Conservation (phyloP, 2,797 vertebrate species). For the Periparus ater region DNA sequence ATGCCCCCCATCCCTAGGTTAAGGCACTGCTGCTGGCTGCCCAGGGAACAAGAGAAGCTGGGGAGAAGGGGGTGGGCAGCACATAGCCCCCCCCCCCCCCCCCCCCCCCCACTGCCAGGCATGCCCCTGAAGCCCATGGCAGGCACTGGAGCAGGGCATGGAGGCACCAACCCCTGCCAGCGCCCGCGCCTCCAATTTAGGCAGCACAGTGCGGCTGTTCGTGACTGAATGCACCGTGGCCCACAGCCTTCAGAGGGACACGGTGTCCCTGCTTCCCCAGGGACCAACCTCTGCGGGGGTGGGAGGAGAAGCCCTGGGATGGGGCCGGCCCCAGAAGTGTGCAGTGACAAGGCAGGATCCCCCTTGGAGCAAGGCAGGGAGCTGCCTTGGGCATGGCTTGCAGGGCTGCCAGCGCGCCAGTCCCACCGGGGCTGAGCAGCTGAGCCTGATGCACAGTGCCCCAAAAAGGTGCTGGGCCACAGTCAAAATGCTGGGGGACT, state of each 20-base stretch:
- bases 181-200: background rate
- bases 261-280: background rate
- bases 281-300: background rate
- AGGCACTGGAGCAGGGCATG: background rate
- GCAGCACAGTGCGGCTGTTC: background rate
- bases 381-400: background rate
- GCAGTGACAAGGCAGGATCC: accelerated
- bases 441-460: background rate
- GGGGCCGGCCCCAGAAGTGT: background rate
- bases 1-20: background rate
- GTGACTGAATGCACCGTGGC: background rate
- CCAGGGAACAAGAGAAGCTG: background rate
- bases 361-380: background rate
- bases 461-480: background rate
- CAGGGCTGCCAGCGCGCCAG: accelerated
- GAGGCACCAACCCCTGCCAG: background rate
- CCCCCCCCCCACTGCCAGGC: background rate
- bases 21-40: background rate
- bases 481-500: background rate
- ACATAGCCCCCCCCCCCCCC: no score
- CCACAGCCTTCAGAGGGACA: background rate
- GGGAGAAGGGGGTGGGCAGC: no score
- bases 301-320: background rate
- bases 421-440: accelerated
- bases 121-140: accelerated